Percentiles rank a stretch among this genome's conserved stretches.
Evolutionary conservation across 1,140 invertebrate species (phyloP).

Genomic region (Cheumatopsyche charites): DNA sequence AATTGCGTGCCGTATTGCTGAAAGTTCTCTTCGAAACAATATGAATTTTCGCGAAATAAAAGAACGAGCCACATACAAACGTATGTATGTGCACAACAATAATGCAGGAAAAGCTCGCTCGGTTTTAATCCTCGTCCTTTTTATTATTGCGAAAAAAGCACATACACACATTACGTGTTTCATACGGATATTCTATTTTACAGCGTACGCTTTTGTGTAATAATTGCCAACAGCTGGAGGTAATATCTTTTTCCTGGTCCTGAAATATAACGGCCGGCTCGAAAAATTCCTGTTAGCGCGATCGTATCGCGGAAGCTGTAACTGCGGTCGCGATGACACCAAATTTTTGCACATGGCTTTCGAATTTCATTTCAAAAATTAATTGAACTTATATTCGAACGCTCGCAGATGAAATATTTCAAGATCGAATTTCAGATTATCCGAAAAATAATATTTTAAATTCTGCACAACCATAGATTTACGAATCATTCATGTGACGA

Average conservation of each 20-base stretch:
- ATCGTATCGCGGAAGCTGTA: background rate
- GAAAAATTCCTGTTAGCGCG: constrained; percentile 7
- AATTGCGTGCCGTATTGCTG: constrained; percentile 1
- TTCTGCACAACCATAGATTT: too few relatives aligned
- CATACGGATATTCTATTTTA: constrained; percentile 46
- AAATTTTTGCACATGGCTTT: background rate
- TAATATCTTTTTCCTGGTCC: constrained; percentile 46
- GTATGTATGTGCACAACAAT: too few relatives aligned
- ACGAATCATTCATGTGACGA: too few relatives aligned
- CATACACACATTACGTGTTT: background rate
- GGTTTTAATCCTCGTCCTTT: constrained; percentile 25
- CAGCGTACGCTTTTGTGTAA: constrained; percentile 48
- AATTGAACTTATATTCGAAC: too few relatives aligned
- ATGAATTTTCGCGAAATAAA: constrained; percentile 25
- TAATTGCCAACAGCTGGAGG: constrained; percentile 49
- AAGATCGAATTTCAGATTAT: too few relatives aligned
- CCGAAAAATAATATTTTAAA: too few relatives aligned
- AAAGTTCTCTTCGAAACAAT: constrained; percentile 16
- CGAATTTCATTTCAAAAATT: background rate
- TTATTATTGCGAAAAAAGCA: constrained; percentile 22
- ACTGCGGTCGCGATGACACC: background rate
- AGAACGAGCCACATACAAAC: background rate
- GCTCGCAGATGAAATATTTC: too few relatives aligned
- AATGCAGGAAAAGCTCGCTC: background rate
- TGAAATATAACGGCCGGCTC: too few relatives aligned